These are phyloP conservation scores for Molorchus minor DNA, from an alignment of 2,888 invertebrate genomes.

Conservation along the genomic window DNA sequence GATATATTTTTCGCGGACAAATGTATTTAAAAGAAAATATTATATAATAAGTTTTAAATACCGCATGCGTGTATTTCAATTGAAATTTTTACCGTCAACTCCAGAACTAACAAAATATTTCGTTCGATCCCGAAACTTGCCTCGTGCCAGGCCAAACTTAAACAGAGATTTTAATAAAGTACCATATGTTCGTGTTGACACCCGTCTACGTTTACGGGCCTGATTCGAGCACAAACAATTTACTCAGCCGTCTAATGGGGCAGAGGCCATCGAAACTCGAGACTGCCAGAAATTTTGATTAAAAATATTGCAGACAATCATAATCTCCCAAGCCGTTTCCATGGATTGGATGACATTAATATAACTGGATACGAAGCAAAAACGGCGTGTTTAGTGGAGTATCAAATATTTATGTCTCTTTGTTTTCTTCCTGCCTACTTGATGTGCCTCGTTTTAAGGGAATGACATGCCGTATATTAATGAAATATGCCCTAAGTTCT, in stretches of 20 bases:
- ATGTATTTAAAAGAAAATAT: too few species aligned
- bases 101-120: too few species aligned
- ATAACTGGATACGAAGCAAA: constrained; percentile 28
- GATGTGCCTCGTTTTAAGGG: constrained; percentile 17
- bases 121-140: constrained; percentile 52
- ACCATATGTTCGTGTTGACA: constrained; percentile 48
- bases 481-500: constrained; percentile 16
- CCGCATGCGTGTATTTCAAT: too few species aligned
- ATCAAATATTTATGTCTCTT: constrained; percentile 50
- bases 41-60: too few species aligned
- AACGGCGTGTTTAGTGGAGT: constrained; percentile 35
- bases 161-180: constrained; percentile 54
- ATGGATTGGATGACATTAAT: constrained; percentile 45
- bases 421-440: constrained; percentile 33
- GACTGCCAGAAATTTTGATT: constrained; percentile 50
- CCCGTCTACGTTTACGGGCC: constrained; percentile 45
- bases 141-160: constrained; percentile 56
- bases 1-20: too few species aligned
- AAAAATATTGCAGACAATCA: constrained; percentile 51
- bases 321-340: constrained; percentile 48
- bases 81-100: too few species aligned
- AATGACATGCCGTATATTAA: constrained; percentile 10
- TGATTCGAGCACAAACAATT: constrained; percentile 2
- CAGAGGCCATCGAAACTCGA: constrained; percentile 43
- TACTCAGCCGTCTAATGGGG: constrained; percentile 39